A percentile compares a stretch with the other conserved stretches of the same genome.
Conservation (phyloP, 2,888 invertebrate genomes). For the Galerucella pusilla region DNA sequence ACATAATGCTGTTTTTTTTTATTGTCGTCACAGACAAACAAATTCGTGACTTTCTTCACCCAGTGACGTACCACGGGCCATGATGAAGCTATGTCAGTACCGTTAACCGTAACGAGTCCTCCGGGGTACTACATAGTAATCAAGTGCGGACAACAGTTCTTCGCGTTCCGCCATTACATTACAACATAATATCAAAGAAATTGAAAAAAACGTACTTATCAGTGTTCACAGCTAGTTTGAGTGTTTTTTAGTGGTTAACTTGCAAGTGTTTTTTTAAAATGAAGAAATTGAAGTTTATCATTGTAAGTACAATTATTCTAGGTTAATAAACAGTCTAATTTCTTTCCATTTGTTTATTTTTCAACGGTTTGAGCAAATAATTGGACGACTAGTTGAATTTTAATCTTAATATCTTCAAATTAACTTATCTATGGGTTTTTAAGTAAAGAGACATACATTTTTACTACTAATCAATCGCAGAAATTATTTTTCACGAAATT, state of each 20-base stretch:
- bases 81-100: constrained; percentile 56
- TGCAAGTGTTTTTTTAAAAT: constrained; percentile 17
- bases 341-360: not conserved
- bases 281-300: constrained; percentile 23
- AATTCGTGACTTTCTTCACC: constrained; percentile 41
- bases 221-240: constrained; percentile 11
- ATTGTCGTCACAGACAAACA: constrained; percentile 19
- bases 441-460: no score
- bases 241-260: constrained; percentile 8
- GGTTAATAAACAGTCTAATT: not conserved
- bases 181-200: constrained; percentile 31
- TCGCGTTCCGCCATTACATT: constrained; percentile 45
- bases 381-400: no score
- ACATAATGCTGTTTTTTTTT: constrained; percentile 10
- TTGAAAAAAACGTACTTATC: constrained; percentile 19
- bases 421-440: no score
- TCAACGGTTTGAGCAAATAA: no score
- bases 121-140: constrained; percentile 52
- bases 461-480: no score
- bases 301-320: constrained; percentile 23
- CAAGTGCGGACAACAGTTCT: constrained; percentile 54
- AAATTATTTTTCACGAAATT: no score
- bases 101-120: constrained; percentile 55
- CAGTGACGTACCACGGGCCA: constrained; percentile 40
- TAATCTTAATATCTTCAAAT: no score